A percentile compares a stretch with the other conserved stretches of the same genome.
These are phyloP conservation scores for Onthophagus taurus DNA, from an alignment of 1,140 invertebrate genomes.

Conservation along the genomic window DNA sequence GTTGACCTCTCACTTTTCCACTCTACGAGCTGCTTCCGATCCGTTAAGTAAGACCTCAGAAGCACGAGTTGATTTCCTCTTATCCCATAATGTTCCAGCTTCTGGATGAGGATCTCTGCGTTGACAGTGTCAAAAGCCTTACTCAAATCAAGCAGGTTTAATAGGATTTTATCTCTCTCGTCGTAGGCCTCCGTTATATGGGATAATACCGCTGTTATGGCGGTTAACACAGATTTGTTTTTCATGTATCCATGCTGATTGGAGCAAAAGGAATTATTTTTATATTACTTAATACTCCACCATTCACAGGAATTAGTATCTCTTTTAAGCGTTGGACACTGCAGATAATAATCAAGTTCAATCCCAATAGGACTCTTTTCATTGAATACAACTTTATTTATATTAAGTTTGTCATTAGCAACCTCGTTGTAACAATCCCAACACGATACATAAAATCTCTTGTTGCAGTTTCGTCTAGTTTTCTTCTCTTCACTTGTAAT, in stretches of 20 bases:
- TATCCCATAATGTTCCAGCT: neutral
- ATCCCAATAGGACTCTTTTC: too few relatives aligned
- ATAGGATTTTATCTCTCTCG: neutral
- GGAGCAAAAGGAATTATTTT: too few relatives aligned
- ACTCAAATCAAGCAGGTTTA: neutral
- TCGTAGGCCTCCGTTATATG: neutral
- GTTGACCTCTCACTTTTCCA: neutral
- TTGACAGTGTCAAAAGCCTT: conserved; percentile 4
- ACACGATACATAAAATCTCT: too few relatives aligned
- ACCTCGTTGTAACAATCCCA: too few relatives aligned
- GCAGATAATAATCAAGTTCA: too few relatives aligned
- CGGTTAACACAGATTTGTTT: neutral
- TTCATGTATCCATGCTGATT: conserved; percentile 1
- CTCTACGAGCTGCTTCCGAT: neutral
- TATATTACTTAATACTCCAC: too few relatives aligned
- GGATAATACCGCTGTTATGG: neutral
- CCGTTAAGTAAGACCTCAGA: neutral
- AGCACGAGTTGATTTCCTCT: neutral
- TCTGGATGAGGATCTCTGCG: neutral
- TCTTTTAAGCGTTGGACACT: too few relatives aligned
- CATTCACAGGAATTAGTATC: too few relatives aligned
- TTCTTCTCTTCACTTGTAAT: too few relatives aligned
- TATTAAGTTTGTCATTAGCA: too few relatives aligned
- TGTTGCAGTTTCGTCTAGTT: too few relatives aligned
- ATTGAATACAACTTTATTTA: too few relatives aligned